Evolutionary conservation across 2,113 vertebrate species (phyloP).

Genomic region (Scomber japonicus): DNA sequence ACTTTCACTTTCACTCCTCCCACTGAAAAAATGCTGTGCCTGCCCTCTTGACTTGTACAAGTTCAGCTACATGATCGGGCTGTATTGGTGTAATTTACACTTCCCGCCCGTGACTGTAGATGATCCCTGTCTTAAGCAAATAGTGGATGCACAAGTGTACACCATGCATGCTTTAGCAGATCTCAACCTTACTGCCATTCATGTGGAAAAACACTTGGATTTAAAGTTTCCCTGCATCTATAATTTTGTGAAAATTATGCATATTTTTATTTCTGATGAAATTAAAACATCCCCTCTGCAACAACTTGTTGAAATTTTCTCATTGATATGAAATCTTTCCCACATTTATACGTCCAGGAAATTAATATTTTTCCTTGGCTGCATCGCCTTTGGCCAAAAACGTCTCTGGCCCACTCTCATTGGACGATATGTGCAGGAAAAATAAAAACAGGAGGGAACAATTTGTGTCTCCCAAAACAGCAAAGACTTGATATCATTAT

Average conservation of each 20-base stretch:
- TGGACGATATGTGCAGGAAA: neutral
- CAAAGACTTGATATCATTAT: constrained; percentile 20
- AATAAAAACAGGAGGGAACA: constrained; percentile 23
- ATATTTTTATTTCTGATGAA: constrained; percentile 41
- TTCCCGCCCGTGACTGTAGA: constrained; percentile 2
- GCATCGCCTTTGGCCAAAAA: constrained; percentile 2
- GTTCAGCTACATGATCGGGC: constrained; percentile 1
- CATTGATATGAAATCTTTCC: constrained; percentile 38
- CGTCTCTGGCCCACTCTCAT: neutral
- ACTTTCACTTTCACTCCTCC: constrained; percentile 68
- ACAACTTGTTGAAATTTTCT: constrained; percentile 12
- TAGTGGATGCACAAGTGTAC: constrained; percentile 7
- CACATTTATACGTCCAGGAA: constrained; percentile 29
- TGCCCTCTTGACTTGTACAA: constrained; percentile 12
- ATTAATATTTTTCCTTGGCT: constrained; percentile 6
- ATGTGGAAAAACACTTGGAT: constrained; percentile 41
- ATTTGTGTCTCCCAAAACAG: constrained; percentile 6
- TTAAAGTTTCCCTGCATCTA: constrained; percentile 16
- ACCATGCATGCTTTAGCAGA: neutral
- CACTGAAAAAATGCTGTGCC: constrained; percentile 38
- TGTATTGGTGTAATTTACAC: constrained; percentile 1
- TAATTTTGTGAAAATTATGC: constrained; percentile 51
- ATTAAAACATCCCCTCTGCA: constrained; percentile 22
- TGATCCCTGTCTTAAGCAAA: constrained; percentile 22
- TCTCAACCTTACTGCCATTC: constrained; percentile 7